A percentile compares a stretch with the other conserved stretches of the same genome.
phyloP scores from a whole-genome alignment of 1,140 invertebrate species.

The Papilio helenus region DNA sequence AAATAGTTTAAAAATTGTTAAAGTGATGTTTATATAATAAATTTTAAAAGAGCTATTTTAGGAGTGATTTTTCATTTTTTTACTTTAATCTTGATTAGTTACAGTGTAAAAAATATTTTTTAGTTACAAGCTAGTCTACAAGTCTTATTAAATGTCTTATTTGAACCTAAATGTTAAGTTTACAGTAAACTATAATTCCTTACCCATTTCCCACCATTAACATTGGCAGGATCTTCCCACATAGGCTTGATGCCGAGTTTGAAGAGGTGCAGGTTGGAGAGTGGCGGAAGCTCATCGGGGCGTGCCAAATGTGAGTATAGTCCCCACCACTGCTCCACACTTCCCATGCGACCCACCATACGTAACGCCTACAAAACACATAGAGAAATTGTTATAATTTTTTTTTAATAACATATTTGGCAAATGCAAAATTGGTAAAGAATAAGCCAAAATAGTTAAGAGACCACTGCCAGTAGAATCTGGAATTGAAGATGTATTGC shows the following conservation, averaged over 20 bases:
- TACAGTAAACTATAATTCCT: slow-evolving; percentile 44
- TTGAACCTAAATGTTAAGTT: neutral
- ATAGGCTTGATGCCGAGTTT: slow-evolving; percentile 99
- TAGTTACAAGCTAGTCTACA: too few relatives aligned
- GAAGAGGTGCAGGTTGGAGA: slow-evolving; percentile 98
- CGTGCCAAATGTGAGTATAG: slow-evolving; percentile 96
- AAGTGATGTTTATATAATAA: too few relatives aligned
- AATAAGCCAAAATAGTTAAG: too few relatives aligned
- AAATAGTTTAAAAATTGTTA: too few relatives aligned
- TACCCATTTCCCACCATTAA: slow-evolving; percentile 98
- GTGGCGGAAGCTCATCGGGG: slow-evolving; percentile 93
- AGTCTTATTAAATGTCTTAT: neutral
- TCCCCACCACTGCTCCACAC: slow-evolving; percentile 98
- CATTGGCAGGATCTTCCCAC: slow-evolving; percentile 99
- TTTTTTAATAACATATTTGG: too few relatives aligned
- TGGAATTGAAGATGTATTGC: too few relatives aligned
- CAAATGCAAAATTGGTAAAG: too few relatives aligned
- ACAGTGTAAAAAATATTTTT: too few relatives aligned
- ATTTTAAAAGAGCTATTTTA: too few relatives aligned
- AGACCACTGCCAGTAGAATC: too few relatives aligned
- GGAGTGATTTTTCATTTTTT: too few relatives aligned
- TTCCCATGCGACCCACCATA: slow-evolving; percentile 92
- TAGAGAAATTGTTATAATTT: neutral
- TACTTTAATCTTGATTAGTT: too few relatives aligned
- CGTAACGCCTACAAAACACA: slow-evolving; percentile 86